Evolutionary conservation across 2,888 invertebrate species (phyloP).

Genomic region (Drosophila sordidula): DNA sequence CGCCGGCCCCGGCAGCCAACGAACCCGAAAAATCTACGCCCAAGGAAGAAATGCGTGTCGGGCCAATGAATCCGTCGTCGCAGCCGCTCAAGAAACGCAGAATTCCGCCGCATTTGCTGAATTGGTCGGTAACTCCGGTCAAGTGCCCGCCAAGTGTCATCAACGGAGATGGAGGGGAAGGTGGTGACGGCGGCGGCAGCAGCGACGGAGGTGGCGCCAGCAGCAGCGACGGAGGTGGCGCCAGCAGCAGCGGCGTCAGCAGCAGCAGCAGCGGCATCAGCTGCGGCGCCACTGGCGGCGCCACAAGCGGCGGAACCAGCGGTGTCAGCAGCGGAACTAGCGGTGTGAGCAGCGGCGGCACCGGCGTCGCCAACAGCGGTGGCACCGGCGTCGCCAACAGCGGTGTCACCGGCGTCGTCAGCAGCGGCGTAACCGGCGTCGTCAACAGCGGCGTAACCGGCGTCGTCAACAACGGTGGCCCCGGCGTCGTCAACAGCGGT

Average conservation of each 20-base stretch:
- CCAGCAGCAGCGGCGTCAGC: too few species aligned
- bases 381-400: too few species aligned
- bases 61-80: not conserved
- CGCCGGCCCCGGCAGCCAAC: conserved; percentile 6
- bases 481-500: not conserved
- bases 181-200: not conserved
- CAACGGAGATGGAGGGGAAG: not conserved
- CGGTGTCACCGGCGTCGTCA: too few species aligned
- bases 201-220: not conserved
- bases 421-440: too few species aligned
- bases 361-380: too few species aligned
- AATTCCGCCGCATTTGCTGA: conserved; percentile 58
- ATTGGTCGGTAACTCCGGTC: conserved; percentile 54
- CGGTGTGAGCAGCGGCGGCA: too few species aligned
- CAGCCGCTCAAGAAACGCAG: conserved; percentile 67
- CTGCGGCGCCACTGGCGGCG: too few species aligned
- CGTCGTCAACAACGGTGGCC: too few species aligned
- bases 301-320: too few species aligned
- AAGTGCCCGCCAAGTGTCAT: conserved; percentile 14
- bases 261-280: too few species aligned
- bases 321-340: too few species aligned
- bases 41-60: conserved; percentile 48
- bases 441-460: too few species aligned
- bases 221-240: not conserved
- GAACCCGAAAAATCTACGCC: conserved; percentile 49